Base-by-base conservation (phyloP, 2,113 vertebrate genomes). In the Lagopus muta region DNA sequence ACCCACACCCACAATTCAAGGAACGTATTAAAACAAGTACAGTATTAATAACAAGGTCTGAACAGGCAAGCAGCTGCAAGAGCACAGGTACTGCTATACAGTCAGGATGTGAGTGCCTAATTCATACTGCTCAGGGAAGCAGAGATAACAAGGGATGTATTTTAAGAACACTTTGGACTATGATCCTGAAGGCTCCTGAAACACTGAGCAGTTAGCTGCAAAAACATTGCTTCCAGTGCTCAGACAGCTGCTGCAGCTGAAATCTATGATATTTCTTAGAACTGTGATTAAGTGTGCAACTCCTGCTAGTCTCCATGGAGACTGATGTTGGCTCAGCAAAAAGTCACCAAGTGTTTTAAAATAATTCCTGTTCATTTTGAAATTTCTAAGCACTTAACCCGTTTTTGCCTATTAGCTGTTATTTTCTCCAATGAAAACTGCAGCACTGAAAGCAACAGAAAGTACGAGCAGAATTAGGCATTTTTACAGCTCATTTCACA, bases 301-400 rank as follows among this genome's bases (percentile, higher is more conserved):
- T 93, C 86, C 82, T 93, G 83, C 86, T 69, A 54, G 93, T 97
- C 96, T 95, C 97, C 96, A 97, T 97, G 96, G 96, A 97, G 88
- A 97, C 95, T 52, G 69, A 86, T 94, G 92, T 96, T 94, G 95
- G 96, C 93, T 97, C 94, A 95, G 94, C 94, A 96, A 95, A 95
- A 97, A 95, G 82, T 94, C 89, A 93, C 89, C 86, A 72, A 96
- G 76, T 90, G 81, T 88, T 97, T 94, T 91, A 94, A 91, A 96
- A 96, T 90, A 93, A 96, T 96, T 94, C 88, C 89, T 73, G 69
- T 50, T 61, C 83, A 3, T 92, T 96, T 73, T 62, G 47, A 86
- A 87, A 93, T 96, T 81, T 95, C 81, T 67, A 84, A 95, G 83
- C 90, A 86, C 80, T 92, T 86, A 78, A 78, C 90, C 81, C 58